Percentiles rank a stretch among this genome's conserved stretches.
These are phyloP conservation scores for Drosophila gaucha DNA, from an alignment of 2,888 invertebrate genomes.

Conservation along the genomic window DNA sequence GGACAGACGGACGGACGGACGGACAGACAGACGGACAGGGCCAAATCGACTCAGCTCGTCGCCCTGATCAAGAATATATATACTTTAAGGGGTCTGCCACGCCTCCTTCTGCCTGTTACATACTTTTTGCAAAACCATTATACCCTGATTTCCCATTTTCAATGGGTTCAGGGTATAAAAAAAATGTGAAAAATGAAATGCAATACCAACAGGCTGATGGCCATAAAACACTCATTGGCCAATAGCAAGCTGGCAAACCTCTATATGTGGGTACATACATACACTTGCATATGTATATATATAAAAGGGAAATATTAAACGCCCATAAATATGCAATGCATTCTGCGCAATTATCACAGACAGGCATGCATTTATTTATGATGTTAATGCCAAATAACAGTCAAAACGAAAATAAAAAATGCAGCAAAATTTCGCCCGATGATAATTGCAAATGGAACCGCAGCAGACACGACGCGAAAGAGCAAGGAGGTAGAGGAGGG, in stretches of 20 bases:
- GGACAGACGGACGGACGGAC: too few species aligned
- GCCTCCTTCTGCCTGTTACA: too few species aligned
- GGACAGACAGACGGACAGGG: too few species aligned
- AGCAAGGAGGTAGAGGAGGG: too few species aligned
- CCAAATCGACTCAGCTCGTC: too few species aligned
- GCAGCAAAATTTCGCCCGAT: constrained; percentile 30
- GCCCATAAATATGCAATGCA: constrained; percentile 65
- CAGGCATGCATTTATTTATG: constrained; percentile 50
- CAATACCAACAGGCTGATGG: not conserved
- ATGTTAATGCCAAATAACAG: constrained; percentile 37
- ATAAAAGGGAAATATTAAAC: constrained; percentile 26
- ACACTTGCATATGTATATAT: not conserved
- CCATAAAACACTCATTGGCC: constrained; percentile 17
- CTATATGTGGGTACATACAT: not conserved
- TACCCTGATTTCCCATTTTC: too few species aligned
- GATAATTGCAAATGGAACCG: constrained; percentile 43
- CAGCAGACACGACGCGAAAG: not conserved
- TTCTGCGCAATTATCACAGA: constrained; percentile 57
- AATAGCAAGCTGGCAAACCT: constrained; percentile 1
- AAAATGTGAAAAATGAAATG: not conserved
- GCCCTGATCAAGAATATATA: too few species aligned
- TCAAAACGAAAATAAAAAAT: constrained; percentile 33
- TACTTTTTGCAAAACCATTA: too few species aligned
- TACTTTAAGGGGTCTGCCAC: too few species aligned
- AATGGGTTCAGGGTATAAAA: too few species aligned